phyloP scores from a whole-genome alignment of 2,797 vertebrate species.

The Mormyrops boulengeri region DNA sequence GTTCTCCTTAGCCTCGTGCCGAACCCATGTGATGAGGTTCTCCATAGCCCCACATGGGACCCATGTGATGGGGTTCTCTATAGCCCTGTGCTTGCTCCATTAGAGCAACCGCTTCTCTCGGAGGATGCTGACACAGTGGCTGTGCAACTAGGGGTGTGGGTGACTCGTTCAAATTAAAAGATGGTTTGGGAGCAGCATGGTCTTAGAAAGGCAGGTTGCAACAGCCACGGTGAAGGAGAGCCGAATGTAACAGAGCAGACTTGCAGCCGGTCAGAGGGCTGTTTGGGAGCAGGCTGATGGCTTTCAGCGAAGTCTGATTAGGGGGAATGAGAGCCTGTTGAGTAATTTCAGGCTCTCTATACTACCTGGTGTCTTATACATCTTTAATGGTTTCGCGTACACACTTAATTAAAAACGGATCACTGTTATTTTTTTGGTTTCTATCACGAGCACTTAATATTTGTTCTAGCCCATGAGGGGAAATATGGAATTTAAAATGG shows the following conservation, averaged over 20 bases:
- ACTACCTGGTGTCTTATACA: not conserved
- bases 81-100: not conserved
- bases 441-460: not conserved
- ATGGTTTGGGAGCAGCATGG: not conserved
- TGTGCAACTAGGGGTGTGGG: not conserved
- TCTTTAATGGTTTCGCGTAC: not conserved
- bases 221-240: not conserved
- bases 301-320: slow-evolving; percentile 30
- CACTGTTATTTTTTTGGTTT: not conserved
- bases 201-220: not conserved
- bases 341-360: not conserved
- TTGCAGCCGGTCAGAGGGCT: slow-evolving; percentile 16
- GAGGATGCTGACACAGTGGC: not conserved
- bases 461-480: not conserved
- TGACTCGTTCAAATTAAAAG: not conserved
- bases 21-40: no score
- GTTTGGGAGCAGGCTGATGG: slow-evolving; percentile 12
- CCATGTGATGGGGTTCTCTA: not conserved
- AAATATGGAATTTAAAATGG: not conserved
- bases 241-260: not conserved
- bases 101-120: not conserved
- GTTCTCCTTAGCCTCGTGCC: no score
- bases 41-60: not conserved
- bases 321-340: slow-evolving; percentile 21
- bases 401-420: not conserved